Evolutionary conservation across 2,113 vertebrate species (phyloP).

Genomic region (Manacus vitellinus): DNA sequence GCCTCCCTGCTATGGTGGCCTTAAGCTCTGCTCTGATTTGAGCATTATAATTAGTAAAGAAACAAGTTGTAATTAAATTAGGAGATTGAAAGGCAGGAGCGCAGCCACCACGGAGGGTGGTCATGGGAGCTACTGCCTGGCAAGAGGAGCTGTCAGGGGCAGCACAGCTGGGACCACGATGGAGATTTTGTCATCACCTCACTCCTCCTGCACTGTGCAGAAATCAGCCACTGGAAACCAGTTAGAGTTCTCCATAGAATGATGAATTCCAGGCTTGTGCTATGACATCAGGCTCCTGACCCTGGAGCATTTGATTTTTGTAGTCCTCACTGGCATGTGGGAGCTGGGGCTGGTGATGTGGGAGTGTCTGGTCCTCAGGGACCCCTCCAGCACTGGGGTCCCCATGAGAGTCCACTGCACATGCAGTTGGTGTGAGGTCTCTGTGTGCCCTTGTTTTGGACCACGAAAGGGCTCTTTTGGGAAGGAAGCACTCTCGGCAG

Average conservation of each 20-base stretch:
- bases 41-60: conserved; percentile 47
- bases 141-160: neutral
- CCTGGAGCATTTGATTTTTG: rapidly evolving
- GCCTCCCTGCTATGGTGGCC: conserved; percentile 29
- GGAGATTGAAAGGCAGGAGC: conserved; percentile 1
- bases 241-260: neutral
- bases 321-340: rapidly evolving
- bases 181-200: neutral
- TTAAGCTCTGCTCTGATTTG: conserved; percentile 30
- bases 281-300: rapidly evolving
- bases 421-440: rapidly evolving
- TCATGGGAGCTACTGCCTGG: neutral
- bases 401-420: neutral
- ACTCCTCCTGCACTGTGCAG: rapidly evolving
- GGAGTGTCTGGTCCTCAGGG: neutral
- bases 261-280: neutral
- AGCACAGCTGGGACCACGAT: rapidly evolving
- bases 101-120: rapidly evolving
- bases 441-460: neutral
- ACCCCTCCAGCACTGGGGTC: neutral
- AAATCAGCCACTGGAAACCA: neutral
- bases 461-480: neutral
- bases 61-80: conserved; percentile 40
- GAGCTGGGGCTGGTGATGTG: rapidly evolving
- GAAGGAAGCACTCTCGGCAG: neutral